A percentile compares a stretch with the other conserved stretches of the same genome.
Evolutionary conservation across 1,140 invertebrate species (phyloP).

Genomic region (Drosophila kanapiae): DNA sequence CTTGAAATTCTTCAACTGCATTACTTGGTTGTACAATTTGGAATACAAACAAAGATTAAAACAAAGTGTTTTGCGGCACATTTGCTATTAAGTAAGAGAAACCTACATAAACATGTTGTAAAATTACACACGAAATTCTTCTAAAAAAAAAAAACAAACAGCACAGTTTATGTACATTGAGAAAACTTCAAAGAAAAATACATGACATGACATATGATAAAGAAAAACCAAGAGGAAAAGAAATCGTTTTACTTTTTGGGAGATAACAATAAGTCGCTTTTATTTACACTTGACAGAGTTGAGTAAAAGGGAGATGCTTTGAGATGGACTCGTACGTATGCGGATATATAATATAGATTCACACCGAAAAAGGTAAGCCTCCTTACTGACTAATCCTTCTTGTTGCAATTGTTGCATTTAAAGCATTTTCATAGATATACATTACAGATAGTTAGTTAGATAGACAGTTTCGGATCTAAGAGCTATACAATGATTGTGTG

Average conservation of each 20-base stretch:
- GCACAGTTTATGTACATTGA: constrained; percentile 72
- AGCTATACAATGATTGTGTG: constrained; percentile 70
- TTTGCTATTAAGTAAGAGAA: constrained; percentile 41
- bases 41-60: constrained; percentile 18
- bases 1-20: constrained; percentile 54
- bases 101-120: constrained; percentile 61
- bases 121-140: constrained; percentile 64
- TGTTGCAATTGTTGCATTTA: constrained; percentile 77
- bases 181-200: constrained; percentile 54
- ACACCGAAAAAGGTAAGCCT: constrained; percentile 31
- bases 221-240: constrained; percentile 19
- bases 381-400: constrained; percentile 15
- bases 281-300: constrained; percentile 68
- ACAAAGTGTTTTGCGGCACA: constrained; percentile 49
- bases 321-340: constrained; percentile 38
- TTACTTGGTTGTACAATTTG: constrained; percentile 65
- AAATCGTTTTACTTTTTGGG: constrained; percentile 14
- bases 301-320: constrained; percentile 26
- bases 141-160: constrained; percentile 32
- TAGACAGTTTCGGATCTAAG: constrained; percentile 48
- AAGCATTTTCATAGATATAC: constrained; percentile 68
- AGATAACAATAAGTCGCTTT: constrained; percentile 69
- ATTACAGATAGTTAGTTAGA: constrained; percentile 29
- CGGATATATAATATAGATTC: constrained; percentile 42
- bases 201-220: constrained; percentile 72